Base-by-base conservation (phyloP, 1,140 invertebrate genomes). In the Drosophila takahashii region DNA sequence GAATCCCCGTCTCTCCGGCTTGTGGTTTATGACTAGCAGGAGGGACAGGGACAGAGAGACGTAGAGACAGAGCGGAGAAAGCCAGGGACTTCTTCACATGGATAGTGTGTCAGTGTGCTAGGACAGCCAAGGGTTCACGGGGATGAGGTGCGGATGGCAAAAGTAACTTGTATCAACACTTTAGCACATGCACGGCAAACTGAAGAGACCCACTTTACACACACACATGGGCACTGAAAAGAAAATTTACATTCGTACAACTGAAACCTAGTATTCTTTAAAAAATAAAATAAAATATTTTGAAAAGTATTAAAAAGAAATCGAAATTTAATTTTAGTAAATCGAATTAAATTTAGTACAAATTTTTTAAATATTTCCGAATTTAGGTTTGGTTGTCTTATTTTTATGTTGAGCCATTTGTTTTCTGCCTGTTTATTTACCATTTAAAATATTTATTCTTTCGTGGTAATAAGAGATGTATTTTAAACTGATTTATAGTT, bases 141-240 rank as follows among this genome's bases (percentile, higher is more conserved):
- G 77, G 53, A 79, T 61, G 78, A 61, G 74, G 27, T 71, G 70
- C 59, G 64, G 59, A 52, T 59, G 61, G 60, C 56, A 51, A 87
- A 83, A 89, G 84, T 87, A 89, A 83, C 84, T 87, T 84, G 84
- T 87, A 87, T 87, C 84, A 89, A 87, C 84, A 89, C 79, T 87
- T 87, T 87, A 87, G 84, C 84, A 89, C 84, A 89, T 87, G 79
- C 84, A 87, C 41, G 60, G 58, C 53, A 45, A 61, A 60, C 80
- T 85, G 42, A 87, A 87, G 79, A 78, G 65, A 57, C 58, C 51
- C 84, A 87, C 83, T 89, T 77, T 61, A 48, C 57, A 60, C 45
- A 60, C 26, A 58, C 36, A 75, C 50, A 26, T n/a, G 15, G 1
- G 18, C 50, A 70, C 42, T 26, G 39, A 0, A 0, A 67, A 41